phyloP scores from a whole-genome alignment of 2,113 vertebrate genomes.

The Marmota flaviventris region DNA sequence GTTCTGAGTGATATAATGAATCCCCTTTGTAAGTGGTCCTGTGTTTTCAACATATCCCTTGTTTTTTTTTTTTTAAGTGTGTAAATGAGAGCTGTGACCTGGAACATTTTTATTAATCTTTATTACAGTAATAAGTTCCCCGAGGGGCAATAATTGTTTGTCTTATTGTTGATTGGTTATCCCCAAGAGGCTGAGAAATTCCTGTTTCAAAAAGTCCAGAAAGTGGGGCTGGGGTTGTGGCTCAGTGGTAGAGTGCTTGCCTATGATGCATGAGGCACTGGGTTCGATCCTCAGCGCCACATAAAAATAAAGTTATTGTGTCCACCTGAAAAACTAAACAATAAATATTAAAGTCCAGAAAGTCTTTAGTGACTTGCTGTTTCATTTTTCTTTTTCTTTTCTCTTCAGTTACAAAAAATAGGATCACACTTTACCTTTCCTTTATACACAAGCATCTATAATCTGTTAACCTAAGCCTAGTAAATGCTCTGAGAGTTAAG shows the following conservation, averaged over 20 bases:
- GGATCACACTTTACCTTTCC: neutral
- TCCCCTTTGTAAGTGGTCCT: neutral
- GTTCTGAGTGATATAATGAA: neutral
- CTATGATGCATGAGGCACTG: too few species aligned
- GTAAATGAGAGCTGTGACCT: conserved; percentile 31
- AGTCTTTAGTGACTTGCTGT: neutral
- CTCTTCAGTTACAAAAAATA: conserved; percentile 25
- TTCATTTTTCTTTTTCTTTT: conserved; percentile 58
- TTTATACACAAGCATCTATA: neutral
- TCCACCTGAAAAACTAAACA: too few species aligned
- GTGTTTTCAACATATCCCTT: neutral
- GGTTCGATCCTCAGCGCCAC: too few species aligned
- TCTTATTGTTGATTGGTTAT: conserved; percentile 61
- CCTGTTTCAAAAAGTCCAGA: conserved; percentile 58
- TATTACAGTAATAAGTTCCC: conserved; percentile 60
- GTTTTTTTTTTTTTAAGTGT: conserved; percentile 12
- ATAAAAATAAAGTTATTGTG: too few species aligned
- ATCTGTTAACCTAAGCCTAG: neutral
- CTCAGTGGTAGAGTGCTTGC: too few species aligned
- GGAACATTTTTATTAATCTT: conserved; percentile 28
- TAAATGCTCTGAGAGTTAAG: neutral
- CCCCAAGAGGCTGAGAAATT: conserved; percentile 71
- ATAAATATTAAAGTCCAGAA: conserved; percentile 30
- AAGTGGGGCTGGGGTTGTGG: neutral
- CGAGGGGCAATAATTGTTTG: conserved; percentile 31